Conservation (phyloP, 2,113 vertebrate genomes). For the Pipra filicauda region DNA sequence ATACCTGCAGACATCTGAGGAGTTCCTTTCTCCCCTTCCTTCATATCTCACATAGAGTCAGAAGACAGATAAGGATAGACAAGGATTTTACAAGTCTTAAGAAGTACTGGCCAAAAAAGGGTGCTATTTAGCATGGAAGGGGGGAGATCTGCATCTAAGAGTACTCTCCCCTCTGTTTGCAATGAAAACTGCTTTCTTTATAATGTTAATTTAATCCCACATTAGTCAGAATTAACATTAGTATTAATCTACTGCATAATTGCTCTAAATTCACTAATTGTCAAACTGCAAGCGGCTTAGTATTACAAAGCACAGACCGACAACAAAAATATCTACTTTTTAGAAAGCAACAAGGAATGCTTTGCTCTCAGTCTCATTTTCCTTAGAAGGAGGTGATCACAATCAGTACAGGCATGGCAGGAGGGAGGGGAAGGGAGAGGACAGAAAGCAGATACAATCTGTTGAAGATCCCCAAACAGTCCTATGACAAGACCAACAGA, state of each 20-base stretch:
- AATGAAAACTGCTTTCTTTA: not conserved
- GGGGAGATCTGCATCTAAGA: not conserved
- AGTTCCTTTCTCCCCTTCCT: not conserved
- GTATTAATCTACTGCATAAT: not conserved
- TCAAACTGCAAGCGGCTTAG: not conserved
- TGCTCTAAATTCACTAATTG: not conserved
- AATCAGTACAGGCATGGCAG: not conserved
- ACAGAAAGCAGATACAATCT: not conserved
- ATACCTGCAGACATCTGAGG: not conserved
- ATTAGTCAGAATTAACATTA: not conserved
- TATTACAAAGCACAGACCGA: not conserved
- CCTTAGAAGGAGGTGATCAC: not conserved
- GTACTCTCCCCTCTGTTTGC: not conserved
- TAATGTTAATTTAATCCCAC: not conserved
- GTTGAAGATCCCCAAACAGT: not conserved
- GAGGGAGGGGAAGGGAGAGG: not conserved
- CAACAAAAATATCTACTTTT: not conserved
- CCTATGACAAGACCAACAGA: not conserved
- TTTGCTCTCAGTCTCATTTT: not conserved
- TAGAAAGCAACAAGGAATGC: not conserved
- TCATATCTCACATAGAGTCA: not conserved
- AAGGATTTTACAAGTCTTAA: not conserved
- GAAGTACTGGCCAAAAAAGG: not conserved
- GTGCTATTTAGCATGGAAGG: not conserved
- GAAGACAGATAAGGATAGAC: not conserved